phyloP scores from a whole-genome alignment of 2,113 vertebrate species.

The Xenotilapia longispinis region DNA sequence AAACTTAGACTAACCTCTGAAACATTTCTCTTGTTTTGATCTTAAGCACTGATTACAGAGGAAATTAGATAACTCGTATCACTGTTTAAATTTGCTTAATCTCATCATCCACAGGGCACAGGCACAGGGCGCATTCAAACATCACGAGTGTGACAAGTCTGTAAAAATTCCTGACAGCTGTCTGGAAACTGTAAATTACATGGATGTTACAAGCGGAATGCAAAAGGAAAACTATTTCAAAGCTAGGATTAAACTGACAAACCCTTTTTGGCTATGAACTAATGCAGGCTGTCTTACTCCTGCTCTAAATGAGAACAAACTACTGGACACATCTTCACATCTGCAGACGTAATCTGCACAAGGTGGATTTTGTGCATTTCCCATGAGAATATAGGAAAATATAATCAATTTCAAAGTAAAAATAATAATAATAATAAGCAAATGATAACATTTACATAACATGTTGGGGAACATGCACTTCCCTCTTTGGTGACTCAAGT shows the following conservation, averaged over 20 bases:
- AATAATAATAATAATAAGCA: background rate
- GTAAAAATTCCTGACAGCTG: background rate
- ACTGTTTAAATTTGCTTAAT: background rate
- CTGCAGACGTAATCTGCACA: background rate
- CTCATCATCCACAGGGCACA: background rate
- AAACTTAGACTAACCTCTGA: background rate
- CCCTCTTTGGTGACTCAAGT: background rate
- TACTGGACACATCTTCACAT: background rate
- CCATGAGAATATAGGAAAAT: background rate
- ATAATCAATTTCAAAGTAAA: background rate
- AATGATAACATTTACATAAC: background rate
- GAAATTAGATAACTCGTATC: background rate
- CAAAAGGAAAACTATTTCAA: background rate
- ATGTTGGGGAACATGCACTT: background rate
- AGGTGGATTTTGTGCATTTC: background rate
- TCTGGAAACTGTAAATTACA: background rate
- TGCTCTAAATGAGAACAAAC: background rate
- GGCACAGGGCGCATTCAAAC: background rate
- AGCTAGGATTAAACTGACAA: background rate
- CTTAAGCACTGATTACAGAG: background rate
- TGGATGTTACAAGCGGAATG: background rate
- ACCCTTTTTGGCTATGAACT: background rate
- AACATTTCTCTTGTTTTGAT: background rate
- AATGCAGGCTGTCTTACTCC: background rate
- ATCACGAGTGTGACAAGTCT: background rate